Conservation (phyloP, 2,888 invertebrate genomes). For the Drosophila phalerata region DNA sequence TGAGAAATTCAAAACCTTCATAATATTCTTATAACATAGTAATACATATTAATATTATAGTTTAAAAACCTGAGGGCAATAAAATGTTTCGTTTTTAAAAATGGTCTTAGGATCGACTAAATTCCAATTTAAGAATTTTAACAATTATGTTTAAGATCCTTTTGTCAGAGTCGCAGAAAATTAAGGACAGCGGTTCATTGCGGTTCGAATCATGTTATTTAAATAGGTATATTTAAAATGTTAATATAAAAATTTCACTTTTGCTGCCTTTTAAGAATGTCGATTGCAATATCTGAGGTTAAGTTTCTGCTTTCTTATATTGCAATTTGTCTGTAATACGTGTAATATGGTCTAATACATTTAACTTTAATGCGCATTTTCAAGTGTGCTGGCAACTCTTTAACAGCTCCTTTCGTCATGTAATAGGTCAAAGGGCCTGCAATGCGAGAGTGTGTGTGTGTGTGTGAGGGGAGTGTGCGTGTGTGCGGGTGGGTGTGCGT, state of each 20-base stretch:
- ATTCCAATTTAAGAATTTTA: too few relatives aligned
- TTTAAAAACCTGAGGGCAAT: too few relatives aligned
- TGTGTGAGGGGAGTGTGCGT: background rate
- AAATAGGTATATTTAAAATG: too few relatives aligned
- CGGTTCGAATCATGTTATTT: too few relatives aligned
- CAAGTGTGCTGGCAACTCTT: constrained; percentile 58
- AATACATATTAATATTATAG: too few relatives aligned
- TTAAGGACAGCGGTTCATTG: too few relatives aligned
- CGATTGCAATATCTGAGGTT: background rate
- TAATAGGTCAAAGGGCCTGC: constrained; percentile 72
- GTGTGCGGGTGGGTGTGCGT: constrained; percentile 25
- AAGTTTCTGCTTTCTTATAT: constrained; percentile 37
- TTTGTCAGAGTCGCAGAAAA: too few relatives aligned
- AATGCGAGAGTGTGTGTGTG: constrained; percentile 13
- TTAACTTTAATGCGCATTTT: constrained; percentile 47
- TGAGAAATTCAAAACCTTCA: too few relatives aligned
- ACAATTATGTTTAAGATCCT: too few relatives aligned
- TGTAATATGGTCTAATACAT: constrained; percentile 56
- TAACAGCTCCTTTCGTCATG: constrained; percentile 76
- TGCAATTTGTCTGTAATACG: constrained; percentile 54
- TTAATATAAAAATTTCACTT: background rate
- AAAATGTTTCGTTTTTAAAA: too few relatives aligned
- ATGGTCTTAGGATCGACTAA: too few relatives aligned
- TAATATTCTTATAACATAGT: too few relatives aligned
- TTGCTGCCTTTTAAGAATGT: background rate